These are phyloP conservation scores for Mechanitis mazaeus DNA, from an alignment of 2,888 invertebrate species.

Conservation along the genomic window DNA sequence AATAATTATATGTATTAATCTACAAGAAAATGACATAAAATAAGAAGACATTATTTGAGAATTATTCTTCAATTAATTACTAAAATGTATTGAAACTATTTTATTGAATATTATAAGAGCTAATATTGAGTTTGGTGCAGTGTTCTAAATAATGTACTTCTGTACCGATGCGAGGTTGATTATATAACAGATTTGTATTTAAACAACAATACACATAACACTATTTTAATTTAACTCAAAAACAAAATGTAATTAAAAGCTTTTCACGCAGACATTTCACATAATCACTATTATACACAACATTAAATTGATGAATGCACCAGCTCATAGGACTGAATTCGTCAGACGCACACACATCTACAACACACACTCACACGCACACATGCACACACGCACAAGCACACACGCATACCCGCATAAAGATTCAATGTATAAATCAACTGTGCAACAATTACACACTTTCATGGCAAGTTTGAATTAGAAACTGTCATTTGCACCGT, in stretches of 20 bases:
- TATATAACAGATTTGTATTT: too few species aligned
- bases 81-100: too few species aligned
- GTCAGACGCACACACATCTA: constrained; percentile 25
- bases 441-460: constrained; percentile 77
- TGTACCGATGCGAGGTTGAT: too few species aligned
- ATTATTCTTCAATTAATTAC: too few species aligned
- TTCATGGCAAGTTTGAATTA: constrained; percentile 78
- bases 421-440: constrained; percentile 74
- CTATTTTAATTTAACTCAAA: not conserved
- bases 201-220: too few species aligned
- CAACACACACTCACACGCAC: constrained; percentile 31
- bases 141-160: too few species aligned
- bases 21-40: too few species aligned
- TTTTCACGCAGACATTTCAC: constrained; percentile 11
- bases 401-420: constrained; percentile 57
- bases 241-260: constrained; percentile 12
- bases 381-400: constrained; percentile 34
- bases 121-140: too few species aligned
- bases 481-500: constrained; percentile 78
- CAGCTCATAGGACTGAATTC: constrained; percentile 30
- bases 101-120: too few species aligned
- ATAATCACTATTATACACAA: constrained; percentile 18
- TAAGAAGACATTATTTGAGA: too few species aligned
- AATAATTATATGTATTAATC: too few species aligned
- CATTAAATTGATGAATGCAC: constrained; percentile 49